A percentile compares a stretch with the other conserved stretches of the same genome.
Conservation (phyloP, 2,113 vertebrate genomes). For the Amphilophus citrinellus region DNA sequence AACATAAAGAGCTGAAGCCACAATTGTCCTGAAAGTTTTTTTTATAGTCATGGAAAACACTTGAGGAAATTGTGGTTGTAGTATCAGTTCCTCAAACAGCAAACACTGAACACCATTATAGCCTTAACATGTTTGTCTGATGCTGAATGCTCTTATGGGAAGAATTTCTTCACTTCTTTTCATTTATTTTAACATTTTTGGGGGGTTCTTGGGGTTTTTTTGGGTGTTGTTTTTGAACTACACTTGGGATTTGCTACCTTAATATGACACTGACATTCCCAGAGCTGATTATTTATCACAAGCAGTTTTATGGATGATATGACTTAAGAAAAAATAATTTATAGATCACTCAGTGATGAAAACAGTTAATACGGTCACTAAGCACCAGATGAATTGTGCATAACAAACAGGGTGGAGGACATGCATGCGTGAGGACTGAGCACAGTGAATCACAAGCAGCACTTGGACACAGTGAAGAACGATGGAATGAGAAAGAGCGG, state of each 20-base stretch:
- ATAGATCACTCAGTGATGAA: not conserved
- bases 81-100: conserved; percentile 20
- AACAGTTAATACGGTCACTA: not conserved
- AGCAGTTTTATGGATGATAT: not conserved
- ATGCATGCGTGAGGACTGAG: not conserved
- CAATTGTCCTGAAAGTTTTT: not conserved
- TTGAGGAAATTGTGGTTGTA: not conserved
- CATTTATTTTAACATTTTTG: not conserved
- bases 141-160: not conserved
- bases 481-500: not conserved
- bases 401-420: conserved; percentile 12
- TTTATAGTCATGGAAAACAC: not conserved
- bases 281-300: not conserved
- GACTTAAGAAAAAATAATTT: not conserved
- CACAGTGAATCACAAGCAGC: not conserved
- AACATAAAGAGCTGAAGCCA: not conserved
- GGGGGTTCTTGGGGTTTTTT: no score
- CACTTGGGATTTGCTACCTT: not conserved
- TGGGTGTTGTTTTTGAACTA: not conserved
- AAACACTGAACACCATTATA: not conserved
- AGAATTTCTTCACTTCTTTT: not conserved
- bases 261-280: not conserved
- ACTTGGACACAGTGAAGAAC: not conserved
- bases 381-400: not conserved
- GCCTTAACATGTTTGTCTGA: not conserved